phyloP scores from a whole-genome alignment of 2,113 vertebrate genomes.

The Australoheros scitulus region DNA sequence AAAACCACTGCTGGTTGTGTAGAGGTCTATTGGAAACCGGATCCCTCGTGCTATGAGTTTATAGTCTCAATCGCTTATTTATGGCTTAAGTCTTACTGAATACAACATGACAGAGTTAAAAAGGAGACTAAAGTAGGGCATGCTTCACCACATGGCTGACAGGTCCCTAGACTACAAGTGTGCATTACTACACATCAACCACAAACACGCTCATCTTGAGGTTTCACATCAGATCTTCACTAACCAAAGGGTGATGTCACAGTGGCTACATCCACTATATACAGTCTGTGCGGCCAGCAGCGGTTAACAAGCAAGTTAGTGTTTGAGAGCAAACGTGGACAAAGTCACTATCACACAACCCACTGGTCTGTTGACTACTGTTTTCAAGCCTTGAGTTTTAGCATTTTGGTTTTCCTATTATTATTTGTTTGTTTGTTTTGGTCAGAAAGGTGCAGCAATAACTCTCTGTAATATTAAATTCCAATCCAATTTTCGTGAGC shows the following conservation, averaged over 20 bases:
- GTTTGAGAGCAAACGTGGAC: neutral
- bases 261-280: no score
- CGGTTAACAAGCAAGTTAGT: neutral
- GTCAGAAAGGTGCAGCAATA: neutral
- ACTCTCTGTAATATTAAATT: neutral
- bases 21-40: fast-evolving
- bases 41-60: neutral
- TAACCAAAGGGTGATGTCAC: neutral
- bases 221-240: neutral
- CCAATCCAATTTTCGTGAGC: neutral
- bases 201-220: fast-evolving
- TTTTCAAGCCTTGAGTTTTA: no score
- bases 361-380: no score
- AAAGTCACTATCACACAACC: no score
- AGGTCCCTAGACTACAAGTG: neutral
- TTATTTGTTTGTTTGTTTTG: neutral
- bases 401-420: no score
- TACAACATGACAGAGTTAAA: neutral
- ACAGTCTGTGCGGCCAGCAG: neutral
- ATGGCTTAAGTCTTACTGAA: neutral
- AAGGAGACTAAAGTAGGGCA: neutral
- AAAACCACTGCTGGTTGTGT: neutral
- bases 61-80: neutral
- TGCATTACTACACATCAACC: neutral
- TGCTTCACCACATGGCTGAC: neutral